Conservation (phyloP, 2,888 invertebrate species). For the Leptopterna dolabrata region DNA sequence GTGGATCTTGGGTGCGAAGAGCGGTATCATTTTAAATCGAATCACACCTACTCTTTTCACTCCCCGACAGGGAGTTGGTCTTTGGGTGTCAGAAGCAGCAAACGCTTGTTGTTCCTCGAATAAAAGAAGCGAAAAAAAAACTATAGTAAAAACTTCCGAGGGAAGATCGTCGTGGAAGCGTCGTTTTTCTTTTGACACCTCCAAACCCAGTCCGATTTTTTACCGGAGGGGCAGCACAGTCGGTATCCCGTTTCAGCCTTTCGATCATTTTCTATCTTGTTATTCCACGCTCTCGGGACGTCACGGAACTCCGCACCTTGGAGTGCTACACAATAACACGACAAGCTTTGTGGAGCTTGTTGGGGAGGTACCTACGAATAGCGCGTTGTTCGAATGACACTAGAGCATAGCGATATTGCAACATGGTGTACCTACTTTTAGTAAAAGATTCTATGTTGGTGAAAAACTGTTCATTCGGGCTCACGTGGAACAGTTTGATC, state of each 20-base stretch:
- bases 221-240: not conserved
- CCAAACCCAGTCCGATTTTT: not conserved
- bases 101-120: not conserved
- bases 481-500: no score
- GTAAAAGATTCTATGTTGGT: no score
- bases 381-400: no score
- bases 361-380: no score
- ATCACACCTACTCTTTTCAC: not conserved
- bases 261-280: not conserved
- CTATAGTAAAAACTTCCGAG: not conserved
- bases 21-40: slow-evolving; percentile 11
- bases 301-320: not conserved
- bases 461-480: no score
- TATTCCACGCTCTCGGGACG: not conserved
- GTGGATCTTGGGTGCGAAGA: not conserved
- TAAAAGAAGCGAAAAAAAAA: not conserved
- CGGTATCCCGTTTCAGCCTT: not conserved
- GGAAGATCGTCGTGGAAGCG: not conserved
- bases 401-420: no score
- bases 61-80: not conserved
- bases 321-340: no score
- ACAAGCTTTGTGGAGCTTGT: no score
- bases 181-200: not conserved
- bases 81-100: not conserved
- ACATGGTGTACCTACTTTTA: no score